Conservation (phyloP, 2,888 invertebrate species). For the Amphipoea lucens region DNA sequence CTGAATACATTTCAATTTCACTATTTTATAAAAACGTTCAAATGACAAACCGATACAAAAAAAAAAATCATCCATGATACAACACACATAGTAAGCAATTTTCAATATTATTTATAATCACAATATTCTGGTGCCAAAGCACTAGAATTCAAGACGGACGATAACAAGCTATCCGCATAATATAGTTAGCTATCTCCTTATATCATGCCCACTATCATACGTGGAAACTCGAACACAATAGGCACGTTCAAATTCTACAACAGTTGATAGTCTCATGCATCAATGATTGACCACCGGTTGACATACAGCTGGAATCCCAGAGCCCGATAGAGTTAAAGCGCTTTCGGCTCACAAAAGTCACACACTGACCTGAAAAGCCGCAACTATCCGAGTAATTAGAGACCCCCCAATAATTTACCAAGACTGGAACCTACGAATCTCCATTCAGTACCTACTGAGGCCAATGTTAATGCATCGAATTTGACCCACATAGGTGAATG, state of each 20-base stretch:
- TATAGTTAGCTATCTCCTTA: neutral
- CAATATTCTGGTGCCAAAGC: neutral
- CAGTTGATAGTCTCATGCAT: conserved; percentile 24
- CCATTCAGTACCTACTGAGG: conserved; percentile 35
- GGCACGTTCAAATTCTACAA: neutral
- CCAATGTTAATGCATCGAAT: conserved; percentile 58
- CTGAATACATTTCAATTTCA: neutral
- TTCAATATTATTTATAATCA: neutral
- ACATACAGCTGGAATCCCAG: conserved; percentile 1
- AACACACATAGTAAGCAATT: neutral
- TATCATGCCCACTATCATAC: neutral
- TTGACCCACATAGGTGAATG: conserved; percentile 53
- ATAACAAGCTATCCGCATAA: neutral
- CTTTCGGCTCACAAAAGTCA: conserved; percentile 25
- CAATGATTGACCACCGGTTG: neutral
- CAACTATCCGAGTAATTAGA: conserved; percentile 37
- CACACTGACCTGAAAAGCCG: conserved; percentile 23
- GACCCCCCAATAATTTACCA: conserved; percentile 29
- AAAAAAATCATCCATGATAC: neutral
- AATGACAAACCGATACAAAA: neutral
- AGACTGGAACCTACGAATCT: conserved; percentile 31
- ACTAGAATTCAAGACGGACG: neutral
- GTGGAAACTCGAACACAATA: neutral
- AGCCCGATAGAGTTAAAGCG: conserved; percentile 1
- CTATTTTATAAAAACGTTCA: neutral